A percentile compares a stretch with the other conserved stretches of the same genome.
phyloP scores from a whole-genome alignment of 2,888 invertebrate species.

The Imbricaverruca yamaguchii region DNA sequence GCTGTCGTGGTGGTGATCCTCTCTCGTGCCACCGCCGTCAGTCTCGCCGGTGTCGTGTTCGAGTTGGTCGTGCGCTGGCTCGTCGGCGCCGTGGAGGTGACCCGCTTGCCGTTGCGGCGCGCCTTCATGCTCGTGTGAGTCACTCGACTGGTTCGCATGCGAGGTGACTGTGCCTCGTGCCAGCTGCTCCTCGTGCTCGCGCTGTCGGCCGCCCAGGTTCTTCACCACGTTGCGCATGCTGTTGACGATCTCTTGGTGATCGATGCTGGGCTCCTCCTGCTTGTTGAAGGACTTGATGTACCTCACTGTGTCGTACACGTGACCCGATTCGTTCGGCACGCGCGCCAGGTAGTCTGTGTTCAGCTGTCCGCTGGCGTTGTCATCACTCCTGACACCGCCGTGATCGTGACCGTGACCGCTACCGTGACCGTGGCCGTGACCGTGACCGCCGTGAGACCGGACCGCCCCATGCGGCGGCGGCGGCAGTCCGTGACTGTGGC shows the following conservation, averaged over 20 bases:
- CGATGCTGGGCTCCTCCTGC: neutral
- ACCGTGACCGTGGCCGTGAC: slow-evolving; percentile 31
- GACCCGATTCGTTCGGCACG: slow-evolving; percentile 14
- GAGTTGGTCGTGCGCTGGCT: too few species aligned
- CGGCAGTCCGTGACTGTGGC: slow-evolving; percentile 34
- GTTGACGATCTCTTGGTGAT: neutral
- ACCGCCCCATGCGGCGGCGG: slow-evolving; percentile 15
- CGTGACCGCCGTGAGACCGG: slow-evolving; percentile 23
- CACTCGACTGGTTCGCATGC: too few species aligned
- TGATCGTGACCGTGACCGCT: slow-evolving; percentile 27
- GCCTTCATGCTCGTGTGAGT: too few species aligned
- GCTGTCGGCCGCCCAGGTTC: neutral
- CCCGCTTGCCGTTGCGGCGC: too few species aligned
- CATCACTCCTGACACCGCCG: slow-evolving; percentile 19
- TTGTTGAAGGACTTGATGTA: slow-evolving; percentile 1
- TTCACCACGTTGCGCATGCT: neutral
- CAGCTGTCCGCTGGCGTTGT: slow-evolving; percentile 35
- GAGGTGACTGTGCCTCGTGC: neutral
- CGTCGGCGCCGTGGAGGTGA: too few species aligned
- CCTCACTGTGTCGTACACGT: neutral
- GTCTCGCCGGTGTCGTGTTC: too few species aligned
- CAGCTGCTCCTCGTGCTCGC: neutral
- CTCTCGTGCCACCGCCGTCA: too few species aligned
- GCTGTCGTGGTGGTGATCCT: too few species aligned
- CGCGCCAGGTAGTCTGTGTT: slow-evolving; percentile 43